Conservation (phyloP, 1,140 invertebrate species). For the Bicyclus anynana region DNA sequence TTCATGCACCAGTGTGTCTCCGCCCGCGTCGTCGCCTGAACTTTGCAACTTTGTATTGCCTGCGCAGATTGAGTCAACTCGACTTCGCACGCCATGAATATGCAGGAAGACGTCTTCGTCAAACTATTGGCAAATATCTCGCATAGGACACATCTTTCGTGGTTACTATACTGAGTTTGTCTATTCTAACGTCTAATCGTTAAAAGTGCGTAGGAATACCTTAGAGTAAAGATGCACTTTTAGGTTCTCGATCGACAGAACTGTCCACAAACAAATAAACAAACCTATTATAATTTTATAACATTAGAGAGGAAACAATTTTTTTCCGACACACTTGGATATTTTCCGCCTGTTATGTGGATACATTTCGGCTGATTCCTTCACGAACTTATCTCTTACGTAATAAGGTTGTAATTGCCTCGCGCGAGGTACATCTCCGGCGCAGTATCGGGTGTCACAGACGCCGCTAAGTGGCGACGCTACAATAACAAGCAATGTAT, state of each 20-base stretch:
- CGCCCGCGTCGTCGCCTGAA: background rate
- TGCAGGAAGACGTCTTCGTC: no score
- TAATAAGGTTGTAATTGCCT: slow-evolving; percentile 13
- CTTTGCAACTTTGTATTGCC: background rate
- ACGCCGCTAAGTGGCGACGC: slow-evolving; percentile 56
- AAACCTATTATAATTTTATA: background rate
- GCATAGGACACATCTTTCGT: no score
- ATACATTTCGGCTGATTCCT: background rate
- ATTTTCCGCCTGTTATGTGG: slow-evolving; percentile 13
- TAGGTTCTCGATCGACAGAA: background rate
- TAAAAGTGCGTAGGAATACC: no score
- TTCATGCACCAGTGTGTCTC: background rate
- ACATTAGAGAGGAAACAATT: slow-evolving; percentile 31
- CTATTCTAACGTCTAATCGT: background rate
- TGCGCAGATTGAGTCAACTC: no score
- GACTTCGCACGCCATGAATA: no score
- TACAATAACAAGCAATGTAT: slow-evolving; percentile 50
- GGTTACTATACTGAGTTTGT: no score
- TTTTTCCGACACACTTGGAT: slow-evolving; percentile 31
- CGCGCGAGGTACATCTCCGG: background rate
- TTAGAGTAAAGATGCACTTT: no score
- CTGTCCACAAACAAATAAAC: slow-evolving; percentile 2
- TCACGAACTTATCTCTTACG: background rate
- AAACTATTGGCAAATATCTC: no score
- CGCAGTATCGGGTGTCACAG: slow-evolving; percentile 47